phyloP scores from a whole-genome alignment of 2,888 invertebrate genomes.

The Laothoe populi region DNA sequence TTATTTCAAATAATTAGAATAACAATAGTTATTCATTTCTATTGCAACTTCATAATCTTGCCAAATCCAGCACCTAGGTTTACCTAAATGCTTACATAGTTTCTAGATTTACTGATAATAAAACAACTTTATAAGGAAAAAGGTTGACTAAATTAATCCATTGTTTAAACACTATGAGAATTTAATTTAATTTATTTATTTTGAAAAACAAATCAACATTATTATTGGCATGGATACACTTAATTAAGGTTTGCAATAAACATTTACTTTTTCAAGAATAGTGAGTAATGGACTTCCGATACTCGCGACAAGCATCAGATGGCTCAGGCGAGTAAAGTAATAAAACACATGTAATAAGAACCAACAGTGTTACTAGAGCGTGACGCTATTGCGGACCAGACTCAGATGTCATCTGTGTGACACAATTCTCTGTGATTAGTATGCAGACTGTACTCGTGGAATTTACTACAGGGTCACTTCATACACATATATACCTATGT shows the following conservation, averaged over 20 bases:
- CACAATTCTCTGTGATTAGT: conserved; percentile 68
- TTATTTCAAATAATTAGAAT: not conserved
- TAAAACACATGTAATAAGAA: conserved; percentile 28
- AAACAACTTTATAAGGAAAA: not conserved
- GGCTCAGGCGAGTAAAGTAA: not conserved
- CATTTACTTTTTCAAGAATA: too few species aligned
- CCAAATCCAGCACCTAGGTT: too few species aligned
- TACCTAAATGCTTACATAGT: too few species aligned
- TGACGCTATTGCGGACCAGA: conserved; percentile 52
- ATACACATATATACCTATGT: too few species aligned
- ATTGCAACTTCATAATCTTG: too few species aligned
- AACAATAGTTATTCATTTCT: too few species aligned
- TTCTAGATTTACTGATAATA: not conserved
- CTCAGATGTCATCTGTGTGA: conserved; percentile 58
- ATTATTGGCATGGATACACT: too few species aligned
- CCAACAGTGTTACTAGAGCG: conserved; percentile 62
- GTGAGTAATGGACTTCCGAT: too few species aligned
- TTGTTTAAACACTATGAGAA: conserved; percentile 1
- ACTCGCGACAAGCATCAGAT: too few species aligned
- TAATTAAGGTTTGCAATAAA: too few species aligned
- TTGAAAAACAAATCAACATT: too few species aligned
- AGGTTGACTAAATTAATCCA: not conserved
- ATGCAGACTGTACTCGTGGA: conserved; percentile 59
- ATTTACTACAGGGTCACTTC: conserved; percentile 2
- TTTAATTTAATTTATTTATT: too few species aligned